These are phyloP conservation scores for Philopedon plagiatum DNA, from an alignment of 2,888 invertebrate species.

Conservation along the genomic window DNA sequence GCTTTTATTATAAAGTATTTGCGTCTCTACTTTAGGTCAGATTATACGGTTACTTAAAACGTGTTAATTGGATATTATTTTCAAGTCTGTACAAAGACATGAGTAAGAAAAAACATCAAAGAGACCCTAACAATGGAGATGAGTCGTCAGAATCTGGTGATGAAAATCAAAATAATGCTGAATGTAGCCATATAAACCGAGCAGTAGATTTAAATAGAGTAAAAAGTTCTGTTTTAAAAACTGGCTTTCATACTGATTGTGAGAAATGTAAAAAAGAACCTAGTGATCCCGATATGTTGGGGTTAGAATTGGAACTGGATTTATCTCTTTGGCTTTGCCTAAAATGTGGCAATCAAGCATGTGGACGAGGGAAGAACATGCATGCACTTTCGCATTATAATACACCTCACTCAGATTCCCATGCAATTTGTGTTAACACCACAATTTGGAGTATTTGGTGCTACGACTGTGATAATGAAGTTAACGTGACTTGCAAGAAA, in stretches of 20 bases:
- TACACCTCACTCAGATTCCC: slow-evolving; percentile 83
- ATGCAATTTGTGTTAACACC: slow-evolving; percentile 81
- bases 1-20: background rate
- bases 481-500: slow-evolving; percentile 72
- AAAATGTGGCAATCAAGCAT: slow-evolving; percentile 84
- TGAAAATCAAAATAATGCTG: slow-evolving; percentile 74
- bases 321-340: slow-evolving; percentile 83
- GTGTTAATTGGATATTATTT: background rate
- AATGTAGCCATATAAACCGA: slow-evolving; percentile 80
- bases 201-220: slow-evolving; percentile 76
- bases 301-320: slow-evolving; percentile 68
- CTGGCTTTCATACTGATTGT: slow-evolving; percentile 71
- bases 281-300: slow-evolving; percentile 57
- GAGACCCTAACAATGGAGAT: slow-evolving; percentile 74
- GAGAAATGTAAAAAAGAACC: slow-evolving; percentile 64
- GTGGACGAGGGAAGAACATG: slow-evolving; percentile 77
- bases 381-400: slow-evolving; percentile 84
- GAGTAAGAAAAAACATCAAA: slow-evolving; percentile 83
- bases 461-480: slow-evolving; percentile 82
- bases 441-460: slow-evolving; percentile 83
- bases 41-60: slow-evolving; percentile 6
- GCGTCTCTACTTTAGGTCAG: background rate
- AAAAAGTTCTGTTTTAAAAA: slow-evolving; percentile 70
- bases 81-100: slow-evolving; percentile 66
- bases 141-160: slow-evolving; percentile 83